Percentiles rank a stretch among this genome's conserved stretches.
Conservation (phyloP, 2,797 vertebrate species). For the Cryptoprocta ferox region DNA sequence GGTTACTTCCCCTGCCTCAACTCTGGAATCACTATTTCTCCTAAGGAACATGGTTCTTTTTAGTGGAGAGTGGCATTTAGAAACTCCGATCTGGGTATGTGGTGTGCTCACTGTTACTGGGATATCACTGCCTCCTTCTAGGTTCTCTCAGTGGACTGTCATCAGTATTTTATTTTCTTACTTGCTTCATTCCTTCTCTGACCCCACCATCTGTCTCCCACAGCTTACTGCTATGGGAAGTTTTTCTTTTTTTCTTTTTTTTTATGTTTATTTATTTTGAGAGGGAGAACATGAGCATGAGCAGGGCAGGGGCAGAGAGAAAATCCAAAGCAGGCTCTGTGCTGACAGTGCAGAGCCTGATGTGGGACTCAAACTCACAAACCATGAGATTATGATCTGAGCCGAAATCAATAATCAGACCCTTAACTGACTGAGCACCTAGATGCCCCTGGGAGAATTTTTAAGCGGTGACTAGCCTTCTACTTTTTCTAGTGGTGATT, state of each 20-base stretch:
- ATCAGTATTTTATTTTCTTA: background rate
- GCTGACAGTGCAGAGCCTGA: no score
- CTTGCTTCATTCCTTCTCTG: conserved; percentile 4
- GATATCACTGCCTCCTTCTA: background rate
- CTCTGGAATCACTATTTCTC: background rate
- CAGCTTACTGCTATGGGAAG: background rate
- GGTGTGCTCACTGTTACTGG: background rate
- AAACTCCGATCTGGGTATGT: background rate
- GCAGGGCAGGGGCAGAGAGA: no score
- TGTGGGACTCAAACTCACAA: no score
- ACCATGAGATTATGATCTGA: no score
- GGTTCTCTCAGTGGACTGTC: background rate
- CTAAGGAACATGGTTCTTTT: background rate
- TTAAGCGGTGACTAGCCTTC: background rate
- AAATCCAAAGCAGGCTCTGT: no score
- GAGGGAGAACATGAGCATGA: no score
- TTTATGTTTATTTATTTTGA: no score
- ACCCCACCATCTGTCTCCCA: background rate
- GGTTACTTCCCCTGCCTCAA: background rate
- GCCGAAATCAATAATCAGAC: no score
- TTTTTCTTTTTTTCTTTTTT: no score
- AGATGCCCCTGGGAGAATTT: background rate
- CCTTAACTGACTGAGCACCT: no score
- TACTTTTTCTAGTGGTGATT: background rate
- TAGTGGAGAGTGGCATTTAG: background rate